Base-by-base conservation (phyloP, 2,888 invertebrate species). In the Caenorhabditis sinica region DNA sequence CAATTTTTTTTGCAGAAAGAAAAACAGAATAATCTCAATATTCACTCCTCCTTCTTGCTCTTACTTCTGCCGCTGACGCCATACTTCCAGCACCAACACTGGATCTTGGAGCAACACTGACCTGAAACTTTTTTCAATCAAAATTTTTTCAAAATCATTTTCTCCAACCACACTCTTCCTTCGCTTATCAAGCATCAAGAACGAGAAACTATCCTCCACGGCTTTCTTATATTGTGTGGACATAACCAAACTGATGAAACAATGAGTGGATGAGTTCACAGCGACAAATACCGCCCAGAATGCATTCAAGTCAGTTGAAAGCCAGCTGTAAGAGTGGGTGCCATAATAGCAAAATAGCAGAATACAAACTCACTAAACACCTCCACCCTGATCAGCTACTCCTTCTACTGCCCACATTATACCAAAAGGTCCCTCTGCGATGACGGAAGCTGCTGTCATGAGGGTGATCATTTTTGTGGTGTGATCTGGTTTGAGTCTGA, bases 401-500 rank as follows among this genome's bases (percentile, higher is more conserved):
- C 60, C 33, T n/a, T 33, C n/a, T 9, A 33, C 28, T 15, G 30
- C 8, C 17, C 3, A 33, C 4, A 28, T 1, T 1, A 60, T 17
- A 2, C 60, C 60, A 0, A 60, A 33, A 9, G 60, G 33, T 6
- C 33, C 30, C n/a, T 60, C 60, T 1, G 60, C 30, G 5, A 60
- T 33, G 17, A 60, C 30, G 1, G 60, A 60, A 9, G 60, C 33
- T 0, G 15, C 33, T 3, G 60, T 60, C 60, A 60, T 60, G 9
- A 60, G n/a, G 17, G 60, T 33, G 17, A 60, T 28, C 60, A 60
- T 60, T 33, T 60, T 60, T 4, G 60, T 60, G 15, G 60, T 60
- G 6, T 60, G n/a, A n/a, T 60, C 60, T 8, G 60, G n/a, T 60
- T 60, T 56, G 11, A 13, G 0, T 0, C 56, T 56, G 25, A 28